Evolutionary conservation across 2,113 vertebrate species (phyloP), one percentile per base, ranked within the genome.

Genomic region (Charina bottae): DNA sequence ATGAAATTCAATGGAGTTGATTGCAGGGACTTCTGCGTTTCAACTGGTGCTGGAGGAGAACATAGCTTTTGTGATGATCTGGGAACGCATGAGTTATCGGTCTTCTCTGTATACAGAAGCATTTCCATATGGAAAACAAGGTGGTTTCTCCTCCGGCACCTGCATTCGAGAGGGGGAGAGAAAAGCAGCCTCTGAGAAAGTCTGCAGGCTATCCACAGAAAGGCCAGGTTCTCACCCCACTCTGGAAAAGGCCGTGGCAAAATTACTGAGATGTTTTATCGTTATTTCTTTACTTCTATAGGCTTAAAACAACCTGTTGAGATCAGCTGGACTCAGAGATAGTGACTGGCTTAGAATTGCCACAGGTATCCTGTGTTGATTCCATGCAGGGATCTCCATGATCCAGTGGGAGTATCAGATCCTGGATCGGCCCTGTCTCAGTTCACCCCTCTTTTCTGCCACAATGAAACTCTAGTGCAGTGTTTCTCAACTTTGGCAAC

Each of bases 1-100:
- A 88, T 92, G 91, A 92, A 88, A 60, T 83, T 92, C 91, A 92
- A 88, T 92, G 56, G 87, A 72, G 33, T 10, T 92, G 91, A 92
- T 92, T 92, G 56, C 86, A 54, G 91, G 59, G 53, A 21, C 42
- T 46, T 60, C 28, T 58, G 10, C 58, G 28, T 85, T 90, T 5
- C 19, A 0, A 0, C 90, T 88, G 33, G 12, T 53, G 0, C 49
- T 78, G 0, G 33, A 0, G 46, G 28, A 53, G 88, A 46, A 87
- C 2, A n/a, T 91, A 58, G 72, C 17, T 0, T 28, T 55, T 62
- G 17, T 83, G 37, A 24, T 15, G 1, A 7, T 58, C 60, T n/a
- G 0, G 28, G 68, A 88, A 17, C 0, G 19, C 72, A 21, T 26
- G 62, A 53, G 7, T 90, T 49, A 54, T 53, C 19, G 1, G 56